Base-by-base conservation (phyloP, 2,888 invertebrate species). In the Drosophila putrida region DNA sequence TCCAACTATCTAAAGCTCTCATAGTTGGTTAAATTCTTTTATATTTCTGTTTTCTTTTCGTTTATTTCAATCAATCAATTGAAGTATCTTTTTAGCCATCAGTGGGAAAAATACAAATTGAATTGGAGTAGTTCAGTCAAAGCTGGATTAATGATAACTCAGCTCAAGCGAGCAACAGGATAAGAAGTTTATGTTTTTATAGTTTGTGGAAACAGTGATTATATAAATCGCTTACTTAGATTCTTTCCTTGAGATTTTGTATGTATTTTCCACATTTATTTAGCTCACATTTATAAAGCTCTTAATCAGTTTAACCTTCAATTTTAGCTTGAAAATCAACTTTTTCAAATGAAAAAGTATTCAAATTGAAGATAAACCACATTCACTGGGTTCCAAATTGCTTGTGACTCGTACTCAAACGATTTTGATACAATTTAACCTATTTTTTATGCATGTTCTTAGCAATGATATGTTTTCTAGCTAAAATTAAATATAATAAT, bases 11-110 rank as follows among this genome's bases (percentile, higher is more conserved):
- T 28, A 15, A 57, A 28, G 27, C 36, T 36, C 46, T 57, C 11
- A 11, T 25, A 46, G 13, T 41, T 15, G 27, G 25, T 46, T 11
- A 35, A 36, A 57, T 46, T 57, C 28, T 36, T 20, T 38, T 44
- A 20, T 55, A 35, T n/a, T 39, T 28, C n/a, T n/a, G n/a, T n/a
- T 2, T 20, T 49, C n/a, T n/a, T n/a, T n/a, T n/a, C n/a, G n/a
- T n/a, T 31, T 43, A 20, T 33, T 15, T 36, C 25, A 27, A 55
- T 44, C 57, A 57, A 46, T 46, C 57, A 46, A 57, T 57, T 36
- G 55, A 57, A 57, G 35, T 46, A 27, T 11, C 11, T 36, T 4
- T n/a, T 35, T 44, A 6, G 6, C 25, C 10, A 36, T 50, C 49
- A n/a, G 20, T 38, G 4, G 6, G 3, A 36, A 25, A 8, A 44